Percentiles rank a stretch among this genome's conserved stretches.
phyloP scores from a whole-genome alignment of 2,113 vertebrate species.

The Pangasianodon gigas region DNA sequence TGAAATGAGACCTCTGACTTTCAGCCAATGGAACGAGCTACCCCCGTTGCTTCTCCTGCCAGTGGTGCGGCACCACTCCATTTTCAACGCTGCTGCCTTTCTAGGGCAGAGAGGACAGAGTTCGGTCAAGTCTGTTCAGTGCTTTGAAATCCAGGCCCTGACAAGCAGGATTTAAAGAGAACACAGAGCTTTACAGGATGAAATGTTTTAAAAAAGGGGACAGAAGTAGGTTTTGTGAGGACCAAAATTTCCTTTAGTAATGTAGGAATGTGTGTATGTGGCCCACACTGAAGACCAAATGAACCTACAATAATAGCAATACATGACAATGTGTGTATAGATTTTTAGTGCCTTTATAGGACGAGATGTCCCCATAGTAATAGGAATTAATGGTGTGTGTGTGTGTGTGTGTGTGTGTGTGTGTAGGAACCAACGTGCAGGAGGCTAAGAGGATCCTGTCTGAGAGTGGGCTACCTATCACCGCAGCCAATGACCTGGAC shows the following conservation, averaged over 20 bases:
- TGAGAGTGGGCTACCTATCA: conserved; percentile 91
- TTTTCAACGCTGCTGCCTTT: conserved; percentile 49
- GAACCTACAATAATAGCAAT: background rate
- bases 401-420: conserved; percentile 27
- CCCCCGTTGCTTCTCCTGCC: conserved; percentile 24
- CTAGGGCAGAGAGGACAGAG: conserved; percentile 47
- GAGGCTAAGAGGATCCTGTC: conserved; percentile 90
- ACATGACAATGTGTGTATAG: background rate
- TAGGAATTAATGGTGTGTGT: background rate
- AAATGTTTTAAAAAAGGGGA: background rate
- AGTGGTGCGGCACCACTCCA: conserved; percentile 27
- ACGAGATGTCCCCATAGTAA: background rate
- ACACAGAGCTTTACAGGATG: background rate
- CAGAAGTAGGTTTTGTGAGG: background rate
- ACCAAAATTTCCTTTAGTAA: background rate
- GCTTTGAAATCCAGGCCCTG: conserved; percentile 14
- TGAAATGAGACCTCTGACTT: conserved; percentile 27
- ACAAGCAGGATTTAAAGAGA: conserved; percentile 3
- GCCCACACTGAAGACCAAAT: background rate
- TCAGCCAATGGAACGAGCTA: conserved; percentile 42
- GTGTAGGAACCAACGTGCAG: conserved; percentile 88
- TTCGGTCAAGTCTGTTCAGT: background rate
- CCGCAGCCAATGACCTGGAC: conserved; percentile 83
- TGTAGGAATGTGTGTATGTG: background rate
- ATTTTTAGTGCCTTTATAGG: background rate